Percentiles rank a stretch among this genome's conserved stretches.
Conservation (phyloP, 2,113 vertebrate genomes). For the Strix aluco region DNA sequence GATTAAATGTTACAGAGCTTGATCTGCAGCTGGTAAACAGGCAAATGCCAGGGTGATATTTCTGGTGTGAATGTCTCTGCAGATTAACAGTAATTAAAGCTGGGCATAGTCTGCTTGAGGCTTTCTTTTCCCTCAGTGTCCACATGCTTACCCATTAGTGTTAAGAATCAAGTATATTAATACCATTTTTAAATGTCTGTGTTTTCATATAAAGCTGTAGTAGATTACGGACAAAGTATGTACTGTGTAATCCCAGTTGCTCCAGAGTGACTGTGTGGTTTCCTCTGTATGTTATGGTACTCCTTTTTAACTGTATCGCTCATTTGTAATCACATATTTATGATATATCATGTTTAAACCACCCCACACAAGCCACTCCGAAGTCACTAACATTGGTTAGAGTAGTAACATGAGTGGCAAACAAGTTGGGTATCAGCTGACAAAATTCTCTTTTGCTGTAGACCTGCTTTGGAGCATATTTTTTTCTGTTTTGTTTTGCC, state of each 20-base stretch:
- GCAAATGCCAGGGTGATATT: conserved; percentile 63
- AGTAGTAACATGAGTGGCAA: not conserved
- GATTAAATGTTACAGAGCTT: conserved; percentile 47
- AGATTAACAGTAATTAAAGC: conserved; percentile 54
- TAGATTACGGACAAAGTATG: not conserved
- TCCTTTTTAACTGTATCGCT: not conserved
- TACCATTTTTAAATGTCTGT: not conserved
- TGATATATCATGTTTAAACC: accelerated
- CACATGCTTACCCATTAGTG: not conserved
- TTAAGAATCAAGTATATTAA: not conserved
- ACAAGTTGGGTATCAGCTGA: not conserved
- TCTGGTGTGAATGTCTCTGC: conserved; percentile 1
- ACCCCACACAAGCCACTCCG: not conserved
- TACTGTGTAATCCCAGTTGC: not conserved
- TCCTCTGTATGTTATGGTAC: not conserved
- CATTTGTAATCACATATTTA: not conserved
- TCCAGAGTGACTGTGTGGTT: not conserved
- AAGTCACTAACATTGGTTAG: not conserved
- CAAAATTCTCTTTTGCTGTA: not conserved
- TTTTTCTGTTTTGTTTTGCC: not conserved
- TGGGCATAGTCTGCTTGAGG: not conserved
- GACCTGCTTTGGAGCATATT: not conserved
- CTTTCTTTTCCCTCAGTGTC: not conserved
- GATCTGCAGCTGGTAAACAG: conserved; percentile 42
- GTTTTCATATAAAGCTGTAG: not conserved